phyloP scores from a whole-genome alignment of 2,797 vertebrate genomes.

The Dallia pectoralis region DNA sequence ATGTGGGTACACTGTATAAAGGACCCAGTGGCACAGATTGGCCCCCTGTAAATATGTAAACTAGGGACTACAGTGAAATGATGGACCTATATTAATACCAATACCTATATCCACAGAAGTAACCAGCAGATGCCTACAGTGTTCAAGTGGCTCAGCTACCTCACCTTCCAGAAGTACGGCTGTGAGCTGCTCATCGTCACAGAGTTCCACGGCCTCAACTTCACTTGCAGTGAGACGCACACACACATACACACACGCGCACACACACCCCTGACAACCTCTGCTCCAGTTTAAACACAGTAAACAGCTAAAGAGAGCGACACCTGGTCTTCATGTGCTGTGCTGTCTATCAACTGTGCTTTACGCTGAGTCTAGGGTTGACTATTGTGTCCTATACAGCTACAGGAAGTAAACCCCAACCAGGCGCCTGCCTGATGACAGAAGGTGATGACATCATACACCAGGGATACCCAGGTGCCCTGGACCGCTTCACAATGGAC shows the following conservation, averaged over 20 bases:
- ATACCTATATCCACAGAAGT: constrained; percentile 72
- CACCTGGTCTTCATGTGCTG: background rate
- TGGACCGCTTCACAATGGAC: constrained; percentile 78
- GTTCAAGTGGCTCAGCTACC: constrained; percentile 88
- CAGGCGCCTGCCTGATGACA: constrained; percentile 64
- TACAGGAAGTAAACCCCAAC: constrained; percentile 25
- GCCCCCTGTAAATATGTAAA: background rate
- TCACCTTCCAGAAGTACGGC: constrained; percentile 95
- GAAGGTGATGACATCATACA: constrained; percentile 73
- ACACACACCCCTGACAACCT: no score
- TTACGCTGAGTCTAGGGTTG: background rate
- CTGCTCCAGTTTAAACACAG: background rate
- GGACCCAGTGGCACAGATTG: no score
- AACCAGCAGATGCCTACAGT: constrained; percentile 83
- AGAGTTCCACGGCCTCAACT: constrained; percentile 87
- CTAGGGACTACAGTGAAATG: background rate
- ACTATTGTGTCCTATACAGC: constrained; percentile 40
- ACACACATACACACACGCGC: no score
- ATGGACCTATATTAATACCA: no score
- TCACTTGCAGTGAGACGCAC: constrained; percentile 88
- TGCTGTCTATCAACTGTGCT: background rate
- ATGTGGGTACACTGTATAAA: no score
- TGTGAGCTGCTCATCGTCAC: constrained; percentile 91
- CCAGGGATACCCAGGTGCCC: constrained; percentile 79
- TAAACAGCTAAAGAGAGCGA: background rate